A percentile compares a stretch with the other conserved stretches of the same genome.
These are phyloP conservation scores for Corydoras maculifer DNA, from an alignment of 2,113 vertebrate genomes.

Conservation along the genomic window DNA sequence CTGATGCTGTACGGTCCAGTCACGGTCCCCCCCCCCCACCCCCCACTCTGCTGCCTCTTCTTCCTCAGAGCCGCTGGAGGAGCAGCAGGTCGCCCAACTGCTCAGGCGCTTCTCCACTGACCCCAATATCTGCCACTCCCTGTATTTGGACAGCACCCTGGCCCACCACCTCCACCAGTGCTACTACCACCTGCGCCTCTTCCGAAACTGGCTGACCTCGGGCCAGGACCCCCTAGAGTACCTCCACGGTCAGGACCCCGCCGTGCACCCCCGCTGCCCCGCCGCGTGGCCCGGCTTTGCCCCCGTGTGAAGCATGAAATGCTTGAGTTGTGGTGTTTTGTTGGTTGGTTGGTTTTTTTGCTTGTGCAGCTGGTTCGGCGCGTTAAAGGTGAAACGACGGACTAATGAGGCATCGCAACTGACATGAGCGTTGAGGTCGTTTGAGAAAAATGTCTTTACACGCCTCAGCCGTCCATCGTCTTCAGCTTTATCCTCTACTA, in stretches of 20 bases:
- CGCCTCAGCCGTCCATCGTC: too few relatives aligned
- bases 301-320: slow-evolving; percentile 55
- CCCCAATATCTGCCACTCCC: slow-evolving; percentile 71
- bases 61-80: slow-evolving; percentile 84
- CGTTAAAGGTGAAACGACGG: too few relatives aligned
- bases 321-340: not conserved
- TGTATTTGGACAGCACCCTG: slow-evolving; percentile 85
- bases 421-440: too few relatives aligned
- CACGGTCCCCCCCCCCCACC: slow-evolving; percentile 31
- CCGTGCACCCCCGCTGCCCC: slow-evolving; percentile 8
- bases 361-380: too few relatives aligned
- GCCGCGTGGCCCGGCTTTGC: slow-evolving; percentile 34
- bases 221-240: slow-evolving; percentile 93
- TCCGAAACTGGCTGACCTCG: slow-evolving; percentile 97
- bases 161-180: slow-evolving; percentile 95
- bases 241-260: slow-evolving; percentile 78
- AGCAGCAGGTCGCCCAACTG: slow-evolving; percentile 88
- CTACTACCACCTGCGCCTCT: slow-evolving; percentile 97
- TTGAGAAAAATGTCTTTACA: too few relatives aligned
- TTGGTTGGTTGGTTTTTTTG: not conserved
- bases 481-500: too few relatives aligned
- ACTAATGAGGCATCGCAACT: too few relatives aligned
- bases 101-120: slow-evolving; percentile 88
- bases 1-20: not conserved
- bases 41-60: slow-evolving; percentile 62